A percentile compares a stretch with the other conserved stretches of the same genome.
phyloP scores from a whole-genome alignment of 2,888 invertebrate species.

The Hemistola chrysoprasaria region DNA sequence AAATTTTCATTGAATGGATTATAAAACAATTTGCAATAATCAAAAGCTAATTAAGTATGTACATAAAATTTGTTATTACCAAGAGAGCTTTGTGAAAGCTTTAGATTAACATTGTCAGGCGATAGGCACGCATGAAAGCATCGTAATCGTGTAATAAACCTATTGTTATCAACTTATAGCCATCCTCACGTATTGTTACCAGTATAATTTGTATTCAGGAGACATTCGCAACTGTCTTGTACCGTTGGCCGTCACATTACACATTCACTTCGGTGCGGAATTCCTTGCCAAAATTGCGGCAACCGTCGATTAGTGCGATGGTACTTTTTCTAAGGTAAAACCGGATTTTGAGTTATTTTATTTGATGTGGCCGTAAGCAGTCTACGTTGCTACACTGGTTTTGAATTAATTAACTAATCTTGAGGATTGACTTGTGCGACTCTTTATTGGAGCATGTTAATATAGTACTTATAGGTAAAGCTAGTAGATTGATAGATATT shows the following conservation, averaged over 20 bases:
- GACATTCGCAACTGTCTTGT: slow-evolving; percentile 14
- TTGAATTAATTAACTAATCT: too few species aligned
- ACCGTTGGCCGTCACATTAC: slow-evolving; percentile 18
- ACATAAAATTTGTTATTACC: too few species aligned
- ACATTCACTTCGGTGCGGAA: slow-evolving; percentile 17
- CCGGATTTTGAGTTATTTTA: slow-evolving; percentile 4
- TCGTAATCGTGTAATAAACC: slow-evolving; percentile 30
- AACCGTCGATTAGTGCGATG: slow-evolving; percentile 29
- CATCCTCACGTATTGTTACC: slow-evolving; percentile 18
- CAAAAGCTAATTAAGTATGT: too few species aligned
- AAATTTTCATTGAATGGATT: neutral
- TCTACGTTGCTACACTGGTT: too few species aligned
- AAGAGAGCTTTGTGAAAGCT: slow-evolving; percentile 13
- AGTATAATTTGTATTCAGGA: slow-evolving; percentile 33
- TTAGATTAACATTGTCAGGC: slow-evolving; percentile 4
- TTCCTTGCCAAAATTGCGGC: slow-evolving; percentile 17
- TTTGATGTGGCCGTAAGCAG: too few species aligned
- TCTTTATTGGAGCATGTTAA: neutral
- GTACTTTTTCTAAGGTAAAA: slow-evolving; percentile 38
- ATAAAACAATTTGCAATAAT: neutral
- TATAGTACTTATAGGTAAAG: too few species aligned
- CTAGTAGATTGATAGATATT: too few species aligned
- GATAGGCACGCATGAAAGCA: slow-evolving; percentile 28
- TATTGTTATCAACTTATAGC: slow-evolving; percentile 41
- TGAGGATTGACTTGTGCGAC: neutral